Base-by-base conservation (phyloP, 2,113 vertebrate species). In the Scophthalmus maximus region DNA sequence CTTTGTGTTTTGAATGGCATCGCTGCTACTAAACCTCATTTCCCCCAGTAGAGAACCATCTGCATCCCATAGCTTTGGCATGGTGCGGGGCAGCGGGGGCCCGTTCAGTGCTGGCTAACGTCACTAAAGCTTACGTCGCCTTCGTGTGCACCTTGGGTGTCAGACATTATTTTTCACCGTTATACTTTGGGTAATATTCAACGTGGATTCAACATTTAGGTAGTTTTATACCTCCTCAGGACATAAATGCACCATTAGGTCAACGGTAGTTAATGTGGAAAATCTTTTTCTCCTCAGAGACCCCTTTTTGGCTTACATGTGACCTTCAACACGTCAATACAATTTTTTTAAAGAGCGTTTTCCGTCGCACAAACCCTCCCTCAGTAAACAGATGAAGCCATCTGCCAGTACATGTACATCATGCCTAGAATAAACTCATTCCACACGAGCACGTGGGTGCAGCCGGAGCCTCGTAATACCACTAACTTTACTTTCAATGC, bases 111-210 rank as follows among this genome's bases (percentile, higher is more conserved):
- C 70, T 63, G 49, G 76, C 79, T 89, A 85, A 88, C 84, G 72
- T 65, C 68, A 88, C 89, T 88, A 86, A 87, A 89, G 82, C 82
- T 83, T 78, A 68, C 40, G 52, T 57, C 8, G 61, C 78, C 55
- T 77, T 56, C 7, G 26, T 69, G 65, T 83, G 66, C 59, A 55
- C 17, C 20, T 26, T 57, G 40, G 46, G 61, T 47, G 40, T 66
- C 11, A 47, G 23, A 62, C 38, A 30, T n/a, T n/a, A n/a, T n/a
- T n/a, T n/a, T n/a, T n/a, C n/a, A n/a, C n/a, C 30, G 30, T 4
- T 32, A 32, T 32, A 10, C 11, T 38, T 9, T 38, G 6, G 36
- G 36, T 38, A 12, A n/a, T n/a, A n/a, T n/a, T 22, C 9, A 49
- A n/a, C 49, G 22, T 1, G 12, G 14, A 10, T 47, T 44, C 7